Base-by-base conservation (phyloP, 1,140 invertebrate species). In the Alviniconcha marisindica region DNA sequence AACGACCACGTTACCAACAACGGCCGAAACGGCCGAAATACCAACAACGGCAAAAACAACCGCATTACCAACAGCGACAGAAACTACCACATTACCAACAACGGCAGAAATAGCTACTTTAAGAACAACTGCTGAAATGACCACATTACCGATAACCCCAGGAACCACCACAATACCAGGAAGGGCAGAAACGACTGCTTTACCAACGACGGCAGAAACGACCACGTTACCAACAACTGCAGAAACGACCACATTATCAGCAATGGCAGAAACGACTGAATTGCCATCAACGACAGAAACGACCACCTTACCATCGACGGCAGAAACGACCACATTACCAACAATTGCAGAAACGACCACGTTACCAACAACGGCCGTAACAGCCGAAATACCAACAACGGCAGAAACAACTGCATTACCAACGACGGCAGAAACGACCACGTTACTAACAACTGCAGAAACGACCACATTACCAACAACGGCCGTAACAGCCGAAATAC, bases 381-480 rank as follows among this genome's bases (percentile, higher is more conserved):
- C 12, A 82, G 2, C 63, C 3, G 14, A 36, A 21, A 56, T 21
- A 66, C 5, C 48, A 81, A 33, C 33, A n/a, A 18, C 66, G 14
- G 42, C 40, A 31, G 28, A 51, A 54, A 60, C 69, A 82, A 24
- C 1, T 21, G 54, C 40, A 71, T 28, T 2, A 12, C 36, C 56
- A 33, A 80, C 78, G 10, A 33, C 63, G 14, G 7, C 51, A 56
- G 21, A 5, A 18, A 40, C 54, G 7, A 36, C 54, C 38, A 36
- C 48, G 24, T 71, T 63, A 1, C 71, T 36, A 74, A 36, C 63
- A 60, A 60, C 56, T n/a, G 28, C 10, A 15, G 24, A 60, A 54
- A 77, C 73, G 54, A 63, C 82, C 31, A 36, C 38, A 48, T 1
- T 76, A 83, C 56, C 69, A 81, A 44, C 40, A 81, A 24, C 44